Conservation (phyloP, 2,113 vertebrate genomes). For the Dasypus novemcinctus region DNA sequence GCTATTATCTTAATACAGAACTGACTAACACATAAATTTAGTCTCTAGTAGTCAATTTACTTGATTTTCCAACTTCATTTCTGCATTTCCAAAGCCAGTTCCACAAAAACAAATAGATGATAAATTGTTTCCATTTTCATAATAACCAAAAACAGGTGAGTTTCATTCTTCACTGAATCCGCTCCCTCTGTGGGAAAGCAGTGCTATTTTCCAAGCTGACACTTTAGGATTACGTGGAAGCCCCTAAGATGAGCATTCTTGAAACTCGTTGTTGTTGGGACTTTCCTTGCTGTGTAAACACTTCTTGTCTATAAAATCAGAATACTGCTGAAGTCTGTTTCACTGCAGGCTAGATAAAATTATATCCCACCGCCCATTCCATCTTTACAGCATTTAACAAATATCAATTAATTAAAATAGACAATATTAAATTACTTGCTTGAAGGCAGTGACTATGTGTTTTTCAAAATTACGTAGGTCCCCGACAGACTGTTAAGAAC, state of each 20-base stretch:
- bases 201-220: not conserved
- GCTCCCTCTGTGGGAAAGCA: not conserved
- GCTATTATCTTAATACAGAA: not conserved
- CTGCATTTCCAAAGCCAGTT: not conserved
- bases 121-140: not conserved
- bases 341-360: not conserved
- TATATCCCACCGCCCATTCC: not conserved
- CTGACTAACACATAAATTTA: not conserved
- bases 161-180: not conserved
- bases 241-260: not conserved
- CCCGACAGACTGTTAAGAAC: not conserved
- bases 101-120: not conserved
- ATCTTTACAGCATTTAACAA: not conserved
- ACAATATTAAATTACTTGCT: not conserved
- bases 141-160: not conserved
- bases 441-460: not conserved
- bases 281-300: not conserved
- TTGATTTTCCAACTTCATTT: not conserved
- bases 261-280: not conserved
- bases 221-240: not conserved
- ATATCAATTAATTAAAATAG: not conserved
- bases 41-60: not conserved
- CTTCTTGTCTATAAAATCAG: not conserved
- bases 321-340: not conserved
- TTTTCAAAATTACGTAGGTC: constrained; percentile 19